A percentile compares a stretch with the other conserved stretches of the same genome.
These are phyloP conservation scores for Plestiodon gilberti DNA, from an alignment of 2,113 vertebrate genomes.

Conservation along the genomic window DNA sequence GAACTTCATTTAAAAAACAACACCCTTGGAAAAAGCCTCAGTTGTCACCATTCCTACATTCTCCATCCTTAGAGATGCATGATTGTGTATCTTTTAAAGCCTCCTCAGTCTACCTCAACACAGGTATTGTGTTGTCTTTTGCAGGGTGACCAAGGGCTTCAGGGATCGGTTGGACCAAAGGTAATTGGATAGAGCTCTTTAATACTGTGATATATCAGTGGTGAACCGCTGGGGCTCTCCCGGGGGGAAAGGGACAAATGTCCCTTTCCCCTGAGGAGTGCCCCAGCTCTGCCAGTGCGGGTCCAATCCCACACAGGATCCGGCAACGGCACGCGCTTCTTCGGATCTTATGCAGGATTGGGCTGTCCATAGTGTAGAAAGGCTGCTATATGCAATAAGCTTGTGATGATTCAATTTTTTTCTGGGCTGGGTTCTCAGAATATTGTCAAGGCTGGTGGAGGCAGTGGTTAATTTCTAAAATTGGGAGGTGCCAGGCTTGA, in stretches of 20 bases:
- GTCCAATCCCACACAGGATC: too few relatives aligned
- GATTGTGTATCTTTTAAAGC: neutral
- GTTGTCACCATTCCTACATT: neutral
- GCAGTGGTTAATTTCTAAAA: neutral
- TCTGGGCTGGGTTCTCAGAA: neutral
- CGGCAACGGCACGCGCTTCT: too few relatives aligned
- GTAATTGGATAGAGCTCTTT: conserved; percentile 66
- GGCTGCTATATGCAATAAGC: neutral
- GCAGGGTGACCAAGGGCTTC: conserved; percentile 85
- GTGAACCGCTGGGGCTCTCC: too few relatives aligned
- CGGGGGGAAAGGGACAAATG: too few relatives aligned
- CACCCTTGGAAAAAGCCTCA: too few relatives aligned
- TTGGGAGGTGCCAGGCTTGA: neutral
- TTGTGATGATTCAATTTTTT: neutral
- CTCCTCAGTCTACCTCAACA: neutral
- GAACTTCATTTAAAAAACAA: neutral
- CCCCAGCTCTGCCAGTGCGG: too few relatives aligned
- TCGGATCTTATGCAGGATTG: too few relatives aligned
- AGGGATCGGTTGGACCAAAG: conserved; percentile 85
- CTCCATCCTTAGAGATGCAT: neutral
- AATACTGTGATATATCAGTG: neutral
- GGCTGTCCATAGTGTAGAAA: too few relatives aligned
- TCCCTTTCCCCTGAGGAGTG: too few relatives aligned
- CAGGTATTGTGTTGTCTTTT: conserved; percentile 46
- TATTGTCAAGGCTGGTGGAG: neutral